Base-by-base conservation (phyloP, 2,888 invertebrate genomes). In the Caenorhabditis sp. region DNA sequence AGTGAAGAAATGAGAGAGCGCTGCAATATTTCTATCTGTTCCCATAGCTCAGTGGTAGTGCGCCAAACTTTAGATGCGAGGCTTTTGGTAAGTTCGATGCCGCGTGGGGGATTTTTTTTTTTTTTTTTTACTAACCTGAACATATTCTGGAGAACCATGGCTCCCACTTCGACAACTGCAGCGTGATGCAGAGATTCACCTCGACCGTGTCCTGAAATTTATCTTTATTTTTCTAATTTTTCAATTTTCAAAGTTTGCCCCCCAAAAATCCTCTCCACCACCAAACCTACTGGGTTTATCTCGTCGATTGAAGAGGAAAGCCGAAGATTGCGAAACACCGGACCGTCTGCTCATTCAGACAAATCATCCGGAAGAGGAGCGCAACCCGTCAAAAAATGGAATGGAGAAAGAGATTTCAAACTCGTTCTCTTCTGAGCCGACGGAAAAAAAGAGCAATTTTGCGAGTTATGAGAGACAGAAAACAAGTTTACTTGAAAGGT, bases 111-210 rank as follows among this genome's bases (percentile, higher is more conserved):
- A 31, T 31, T 31, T 31, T 31, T 31, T 31, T 31, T 31, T 31
- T 31, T 31, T 31, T 31, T 31, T 31, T 4, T 24, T 31, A 65
- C 62, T 63, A 26, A 80, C 77, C 77, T 76, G 74, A 87, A 87
- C 87, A 87, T 87, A 76, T 87, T 86, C 69, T 87, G 87, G 77
- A 87, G 81, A 73, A 84, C 86, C 87, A 87, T 87, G 76, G 87
- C 86, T 75, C 87, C 87, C 62, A 87, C 81, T 78, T 87, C 87
- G 67, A 84, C 79, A 62, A 83, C 81, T 62, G 84, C 83, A 54
- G 83, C 82, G 76, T 83, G 78, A 67, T 81, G 82, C 62, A 70
- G 70, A 58, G 78, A 78, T 58, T 77, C 75, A 62, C 80, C 81
- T 64, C 81, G 80, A 71, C 80, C 80, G 78, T 80, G 78, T 71